These are phyloP conservation scores for Oreochromis tanganicae DNA, from an alignment of 2,113 vertebrate genomes.

Conservation along the genomic window DNA sequence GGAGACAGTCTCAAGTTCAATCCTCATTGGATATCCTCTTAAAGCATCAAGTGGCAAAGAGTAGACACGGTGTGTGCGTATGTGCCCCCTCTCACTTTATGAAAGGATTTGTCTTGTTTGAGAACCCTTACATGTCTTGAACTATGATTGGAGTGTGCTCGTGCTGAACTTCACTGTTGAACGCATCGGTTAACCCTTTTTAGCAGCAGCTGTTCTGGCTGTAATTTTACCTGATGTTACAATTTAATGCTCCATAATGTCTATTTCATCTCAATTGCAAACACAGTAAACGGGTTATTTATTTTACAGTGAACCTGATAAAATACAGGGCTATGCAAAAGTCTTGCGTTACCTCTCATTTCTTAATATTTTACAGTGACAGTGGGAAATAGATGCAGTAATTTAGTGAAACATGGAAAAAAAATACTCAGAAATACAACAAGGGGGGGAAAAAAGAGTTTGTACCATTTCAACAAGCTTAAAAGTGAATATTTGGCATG, in stretches of 20 bases:
- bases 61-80: background rate
- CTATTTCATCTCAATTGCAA: background rate
- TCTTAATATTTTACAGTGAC: background rate
- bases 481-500: background rate
- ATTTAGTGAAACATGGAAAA: background rate
- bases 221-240: background rate
- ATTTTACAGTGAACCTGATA: background rate
- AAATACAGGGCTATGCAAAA: background rate
- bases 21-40: slow-evolving; percentile 16
- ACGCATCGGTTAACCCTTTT: background rate
- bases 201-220: background rate
- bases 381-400: background rate
- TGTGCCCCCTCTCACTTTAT: background rate
- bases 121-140: background rate
- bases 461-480: background rate
- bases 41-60: slow-evolving; percentile 19
- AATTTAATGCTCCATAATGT: background rate
- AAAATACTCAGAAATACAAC: background rate
- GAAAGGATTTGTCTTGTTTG: background rate
- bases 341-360: background rate
- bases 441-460: accelerated
- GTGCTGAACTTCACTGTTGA: background rate
- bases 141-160: background rate
- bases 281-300: background rate
- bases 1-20: slow-evolving; percentile 1